These are phyloP conservation scores for Ascaphus truei DNA, from an alignment of 2,113 vertebrate species.

Conservation along the genomic window DNA sequence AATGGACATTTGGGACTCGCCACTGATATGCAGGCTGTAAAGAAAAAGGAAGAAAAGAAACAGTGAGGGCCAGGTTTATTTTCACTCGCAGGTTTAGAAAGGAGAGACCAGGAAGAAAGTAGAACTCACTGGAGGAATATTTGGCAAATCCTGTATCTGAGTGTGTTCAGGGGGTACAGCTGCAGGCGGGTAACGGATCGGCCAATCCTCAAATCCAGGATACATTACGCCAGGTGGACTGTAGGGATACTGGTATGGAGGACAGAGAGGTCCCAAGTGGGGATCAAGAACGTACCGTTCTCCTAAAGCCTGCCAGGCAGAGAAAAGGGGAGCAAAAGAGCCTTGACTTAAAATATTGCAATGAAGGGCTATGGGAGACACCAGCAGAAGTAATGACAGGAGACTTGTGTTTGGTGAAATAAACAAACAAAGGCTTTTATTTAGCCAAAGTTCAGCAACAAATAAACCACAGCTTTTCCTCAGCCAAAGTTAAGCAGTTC, in stretches of 20 bases:
- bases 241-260: conserved; percentile 83
- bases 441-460: too few species aligned
- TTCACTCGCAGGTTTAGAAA: not conserved
- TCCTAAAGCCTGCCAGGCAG: conserved; percentile 62
- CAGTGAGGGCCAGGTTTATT: not conserved
- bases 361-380: too few species aligned
- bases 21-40: conserved; percentile 22
- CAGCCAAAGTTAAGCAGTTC: too few species aligned
- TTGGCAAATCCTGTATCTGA: conserved; percentile 69
- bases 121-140: conserved; percentile 64
- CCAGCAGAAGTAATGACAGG: too few species aligned
- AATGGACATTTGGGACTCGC: not conserved
- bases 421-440: too few species aligned
- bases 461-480: too few species aligned
- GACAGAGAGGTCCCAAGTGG: conserved; percentile 69
- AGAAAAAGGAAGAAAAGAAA: not conserved
- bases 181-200: conserved; percentile 78
- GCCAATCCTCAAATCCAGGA: conserved; percentile 83
- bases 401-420: too few species aligned
- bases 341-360: too few species aligned
- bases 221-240: conserved; percentile 68
- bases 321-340: not conserved
- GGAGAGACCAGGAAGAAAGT: not conserved
- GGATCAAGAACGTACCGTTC: conserved; percentile 78
- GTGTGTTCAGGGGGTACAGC: conserved; percentile 62